Conservation (phyloP, 1,140 invertebrate genomes). For the Pogonomyrmex barbatus region DNA sequence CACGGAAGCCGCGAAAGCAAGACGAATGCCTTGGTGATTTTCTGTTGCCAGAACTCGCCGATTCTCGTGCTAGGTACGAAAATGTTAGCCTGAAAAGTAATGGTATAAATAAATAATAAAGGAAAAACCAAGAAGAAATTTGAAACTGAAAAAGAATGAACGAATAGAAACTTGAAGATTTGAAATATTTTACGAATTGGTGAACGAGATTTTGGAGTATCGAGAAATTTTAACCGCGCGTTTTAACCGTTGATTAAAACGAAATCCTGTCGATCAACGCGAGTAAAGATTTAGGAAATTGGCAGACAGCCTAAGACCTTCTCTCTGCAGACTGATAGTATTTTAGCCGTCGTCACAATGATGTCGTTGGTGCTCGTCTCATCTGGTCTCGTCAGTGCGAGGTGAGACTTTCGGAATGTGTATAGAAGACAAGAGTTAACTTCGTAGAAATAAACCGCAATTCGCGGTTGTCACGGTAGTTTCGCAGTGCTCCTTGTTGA, state of each 20-base stretch:
- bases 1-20: not conserved
- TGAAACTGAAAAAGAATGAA: not conserved
- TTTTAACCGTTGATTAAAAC: not conserved
- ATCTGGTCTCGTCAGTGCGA: slow-evolving; percentile 29
- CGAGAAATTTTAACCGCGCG: not conserved
- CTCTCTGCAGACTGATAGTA: slow-evolving; percentile 61
- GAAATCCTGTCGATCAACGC: not conserved
- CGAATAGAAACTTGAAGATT: not conserved
- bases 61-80: not conserved
- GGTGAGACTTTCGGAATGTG: slow-evolving; percentile 64
- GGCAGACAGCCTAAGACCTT: slow-evolving; percentile 63
- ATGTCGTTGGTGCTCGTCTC: slow-evolving; percentile 36
- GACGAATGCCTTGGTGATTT: not conserved
- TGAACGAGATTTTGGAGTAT: not conserved
- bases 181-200: not conserved
- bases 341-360: slow-evolving; percentile 70
- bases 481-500: slow-evolving; percentile 22
- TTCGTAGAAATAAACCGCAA: slow-evolving; percentile 30
- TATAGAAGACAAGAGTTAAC: slow-evolving; percentile 70
- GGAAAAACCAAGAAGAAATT: not conserved
- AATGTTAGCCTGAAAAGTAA: not conserved
- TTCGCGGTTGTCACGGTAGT: slow-evolving; percentile 21
- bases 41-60: not conserved
- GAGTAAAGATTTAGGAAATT: slow-evolving; percentile 50
- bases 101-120: not conserved